A percentile compares a stretch with the other conserved stretches of the same genome.
phyloP scores from a whole-genome alignment of 2,113 vertebrate species.

The Thunnus maccoyii region DNA sequence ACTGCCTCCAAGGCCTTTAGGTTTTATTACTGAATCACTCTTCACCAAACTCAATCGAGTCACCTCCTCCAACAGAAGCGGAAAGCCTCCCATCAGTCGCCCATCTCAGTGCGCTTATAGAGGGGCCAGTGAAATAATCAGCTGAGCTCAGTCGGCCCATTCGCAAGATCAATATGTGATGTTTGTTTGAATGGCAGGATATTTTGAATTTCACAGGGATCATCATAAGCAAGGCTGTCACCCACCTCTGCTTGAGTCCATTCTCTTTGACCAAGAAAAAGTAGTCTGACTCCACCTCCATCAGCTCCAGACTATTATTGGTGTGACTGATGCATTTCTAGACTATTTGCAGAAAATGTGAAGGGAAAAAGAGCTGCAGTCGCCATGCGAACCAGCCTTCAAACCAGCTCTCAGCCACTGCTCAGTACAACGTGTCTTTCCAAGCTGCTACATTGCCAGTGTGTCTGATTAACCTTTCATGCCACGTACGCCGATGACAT shows the following conservation, averaged over 20 bases:
- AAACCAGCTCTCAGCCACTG: neutral
- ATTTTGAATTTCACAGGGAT: conserved; percentile 35
- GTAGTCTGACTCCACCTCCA: neutral
- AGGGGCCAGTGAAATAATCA: conserved; percentile 35
- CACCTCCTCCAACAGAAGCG: conserved; percentile 33
- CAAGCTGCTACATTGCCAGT: neutral
- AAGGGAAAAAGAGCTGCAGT: neutral
- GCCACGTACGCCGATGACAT: neutral
- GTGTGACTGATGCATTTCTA: neutral
- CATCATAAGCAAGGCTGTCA: conserved; percentile 22
- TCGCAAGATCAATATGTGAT: conserved; percentile 33
- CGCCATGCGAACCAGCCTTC: neutral
- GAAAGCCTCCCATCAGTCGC: conserved; percentile 25
- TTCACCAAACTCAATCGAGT: conserved; percentile 47
- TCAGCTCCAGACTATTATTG: neutral
- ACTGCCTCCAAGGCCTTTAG: conserved; percentile 61
- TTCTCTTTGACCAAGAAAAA: neutral
- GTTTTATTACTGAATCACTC: conserved; percentile 73
- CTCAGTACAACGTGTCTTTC: neutral
- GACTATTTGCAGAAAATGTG: conserved; percentile 1
- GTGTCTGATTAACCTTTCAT: neutral
- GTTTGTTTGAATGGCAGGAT: conserved; percentile 33
- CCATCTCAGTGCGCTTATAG: conserved; percentile 19
- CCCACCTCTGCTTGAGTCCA: neutral
- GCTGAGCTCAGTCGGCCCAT: conserved; percentile 12